phyloP scores from a whole-genome alignment of 2,888 invertebrate genomes.

The Poecilus cupreus region DNA sequence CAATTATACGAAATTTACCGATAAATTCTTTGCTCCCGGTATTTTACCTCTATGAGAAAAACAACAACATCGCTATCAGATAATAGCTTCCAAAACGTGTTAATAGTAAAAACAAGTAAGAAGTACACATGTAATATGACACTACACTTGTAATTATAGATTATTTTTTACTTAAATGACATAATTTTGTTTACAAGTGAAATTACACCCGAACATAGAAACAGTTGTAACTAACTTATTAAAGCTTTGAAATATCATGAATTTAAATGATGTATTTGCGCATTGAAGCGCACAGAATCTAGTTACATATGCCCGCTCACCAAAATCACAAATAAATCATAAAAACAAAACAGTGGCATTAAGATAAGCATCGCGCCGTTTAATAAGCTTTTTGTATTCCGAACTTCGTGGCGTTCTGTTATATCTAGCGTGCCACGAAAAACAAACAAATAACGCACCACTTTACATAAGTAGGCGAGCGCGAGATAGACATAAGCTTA shows the following conservation, averaged over 20 bases:
- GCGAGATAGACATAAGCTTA: neutral
- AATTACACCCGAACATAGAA: neutral
- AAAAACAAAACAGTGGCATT: conserved; percentile 17
- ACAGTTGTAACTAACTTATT: conserved; percentile 7
- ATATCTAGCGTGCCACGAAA: neutral
- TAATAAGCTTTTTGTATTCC: conserved; percentile 37
- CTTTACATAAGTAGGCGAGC: conserved; percentile 42
- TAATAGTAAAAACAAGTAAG: conserved; percentile 7
- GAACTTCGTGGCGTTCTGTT: neutral
- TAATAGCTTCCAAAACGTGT: conserved; percentile 20
- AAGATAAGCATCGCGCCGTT: conserved; percentile 27
- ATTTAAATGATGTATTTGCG: conserved; percentile 3
- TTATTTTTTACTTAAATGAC: neutral
- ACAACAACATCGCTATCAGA: neutral
- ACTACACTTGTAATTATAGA: conserved; percentile 11
- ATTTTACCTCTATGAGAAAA: conserved; percentile 9
- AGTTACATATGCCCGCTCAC: neutral
- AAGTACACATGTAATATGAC: conserved; percentile 1
- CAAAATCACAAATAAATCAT: neutral
- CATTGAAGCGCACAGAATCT: neutral
- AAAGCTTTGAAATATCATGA: conserved; percentile 7
- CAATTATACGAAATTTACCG: no score
- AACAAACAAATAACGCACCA: conserved; percentile 48
- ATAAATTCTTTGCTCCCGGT: no score
- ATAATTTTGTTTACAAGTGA: conserved; percentile 31